A percentile compares a stretch with the other conserved stretches of the same genome.
Evolutionary conservation across 2,888 invertebrate species (phyloP).

Genomic region (Gasteruption jaculator): DNA sequence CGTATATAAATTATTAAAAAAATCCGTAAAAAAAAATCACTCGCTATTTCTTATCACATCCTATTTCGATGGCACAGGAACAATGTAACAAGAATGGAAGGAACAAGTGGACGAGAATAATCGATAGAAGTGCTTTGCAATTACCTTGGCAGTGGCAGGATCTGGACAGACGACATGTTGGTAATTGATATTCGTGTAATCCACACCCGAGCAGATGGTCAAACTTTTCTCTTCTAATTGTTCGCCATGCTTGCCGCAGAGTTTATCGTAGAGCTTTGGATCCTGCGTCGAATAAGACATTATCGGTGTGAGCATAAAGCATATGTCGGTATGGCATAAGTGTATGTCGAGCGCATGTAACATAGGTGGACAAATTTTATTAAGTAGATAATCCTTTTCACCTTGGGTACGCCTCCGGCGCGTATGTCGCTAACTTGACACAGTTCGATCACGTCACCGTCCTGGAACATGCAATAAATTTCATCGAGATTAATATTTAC

Average conservation of each 20-base stretch:
- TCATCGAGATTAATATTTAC: too few relatives aligned
- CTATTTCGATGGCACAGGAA: too few relatives aligned
- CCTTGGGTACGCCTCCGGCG: constrained; percentile 89
- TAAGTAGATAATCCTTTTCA: too few relatives aligned
- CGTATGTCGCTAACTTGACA: constrained; percentile 98
- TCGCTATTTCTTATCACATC: too few relatives aligned
- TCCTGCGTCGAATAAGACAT: constrained; percentile 58
- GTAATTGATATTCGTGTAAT: constrained; percentile 98
- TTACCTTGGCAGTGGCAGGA: constrained; percentile 89
- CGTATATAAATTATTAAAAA: too few relatives aligned
- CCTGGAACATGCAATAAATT: too few relatives aligned
- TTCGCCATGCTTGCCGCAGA: constrained; percentile 75
- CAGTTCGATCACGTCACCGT: constrained; percentile 96
- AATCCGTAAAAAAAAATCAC: too few relatives aligned
- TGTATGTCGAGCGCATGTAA: too few relatives aligned
- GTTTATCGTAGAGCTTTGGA: constrained; percentile 70
- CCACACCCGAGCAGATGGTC: constrained; percentile 96
- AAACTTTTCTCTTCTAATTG: constrained; percentile 88
- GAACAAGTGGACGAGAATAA: not conserved
- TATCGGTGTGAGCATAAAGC: not conserved
- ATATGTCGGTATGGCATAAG: too few relatives aligned
- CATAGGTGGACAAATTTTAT: too few relatives aligned
- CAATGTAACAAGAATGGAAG: too few relatives aligned
- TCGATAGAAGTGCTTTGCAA: constrained; percentile 2
- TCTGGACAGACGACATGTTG: constrained; percentile 95